Percentiles rank a stretch among this genome's conserved stretches.
Conservation (phyloP, 2,888 invertebrate genomes). For the Galerucella pusilla region DNA sequence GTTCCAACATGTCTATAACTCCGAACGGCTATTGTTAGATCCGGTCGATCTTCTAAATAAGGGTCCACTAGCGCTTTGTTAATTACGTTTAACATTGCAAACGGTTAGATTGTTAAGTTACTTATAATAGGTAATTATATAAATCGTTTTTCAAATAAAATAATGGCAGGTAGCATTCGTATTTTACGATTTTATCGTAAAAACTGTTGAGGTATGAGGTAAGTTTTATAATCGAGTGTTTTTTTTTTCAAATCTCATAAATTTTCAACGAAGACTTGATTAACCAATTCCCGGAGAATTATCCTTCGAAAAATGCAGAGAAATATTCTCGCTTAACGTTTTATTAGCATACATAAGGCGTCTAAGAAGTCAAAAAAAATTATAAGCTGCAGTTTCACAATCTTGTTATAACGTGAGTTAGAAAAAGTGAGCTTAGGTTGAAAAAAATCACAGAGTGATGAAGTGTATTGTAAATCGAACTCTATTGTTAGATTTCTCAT, state of each 20-base stretch:
- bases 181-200: slow-evolving; percentile 1
- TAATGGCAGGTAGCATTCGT: not conserved
- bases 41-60: slow-evolving; percentile 3
- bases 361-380: no score
- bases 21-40: slow-evolving; percentile 32
- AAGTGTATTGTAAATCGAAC: no score
- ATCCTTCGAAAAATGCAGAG: no score
- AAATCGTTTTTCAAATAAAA: slow-evolving; percentile 28
- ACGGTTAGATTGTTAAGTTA: slow-evolving; percentile 30
- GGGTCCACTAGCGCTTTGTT: not conserved
- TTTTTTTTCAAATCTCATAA: not conserved
- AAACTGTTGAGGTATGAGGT: not conserved
- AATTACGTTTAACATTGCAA: slow-evolving; percentile 30
- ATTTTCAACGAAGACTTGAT: not conserved
- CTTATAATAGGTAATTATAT: slow-evolving; percentile 27
- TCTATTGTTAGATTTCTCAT: no score
- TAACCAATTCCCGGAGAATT: no score
- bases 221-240: not conserved
- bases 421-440: no score
- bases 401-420: no score
- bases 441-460: no score
- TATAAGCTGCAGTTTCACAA: no score
- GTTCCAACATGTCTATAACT: slow-evolving; percentile 43
- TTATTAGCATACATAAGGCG: no score
- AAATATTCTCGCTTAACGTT: no score